These are phyloP conservation scores for Bucco capensis DNA, from an alignment of 2,113 vertebrate species.

Conservation along the genomic window DNA sequence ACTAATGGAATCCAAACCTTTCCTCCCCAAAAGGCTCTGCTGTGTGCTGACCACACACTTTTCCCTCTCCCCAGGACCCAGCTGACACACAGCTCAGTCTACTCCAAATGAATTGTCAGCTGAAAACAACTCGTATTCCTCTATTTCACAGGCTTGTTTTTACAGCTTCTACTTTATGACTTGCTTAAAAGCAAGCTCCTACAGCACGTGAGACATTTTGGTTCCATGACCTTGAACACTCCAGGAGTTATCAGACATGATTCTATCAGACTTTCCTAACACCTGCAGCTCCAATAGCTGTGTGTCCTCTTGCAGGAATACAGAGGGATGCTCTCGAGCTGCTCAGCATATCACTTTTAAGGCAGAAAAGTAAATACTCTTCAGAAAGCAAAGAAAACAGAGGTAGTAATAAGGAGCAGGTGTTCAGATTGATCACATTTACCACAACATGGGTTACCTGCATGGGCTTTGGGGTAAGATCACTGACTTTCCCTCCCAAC, in stretches of 20 bases:
- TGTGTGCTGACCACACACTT: constrained; percentile 36
- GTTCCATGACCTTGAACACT: constrained; percentile 27
- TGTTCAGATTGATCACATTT: neutral
- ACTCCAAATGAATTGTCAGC: constrained; percentile 29
- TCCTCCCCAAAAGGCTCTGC: constrained; percentile 1
- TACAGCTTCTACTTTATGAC: constrained; percentile 34
- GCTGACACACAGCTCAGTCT: neutral
- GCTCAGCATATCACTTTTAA: constrained; percentile 1
- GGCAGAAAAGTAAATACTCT: constrained; percentile 21
- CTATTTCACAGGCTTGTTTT: constrained; percentile 26
- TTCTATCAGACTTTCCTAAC: neutral
- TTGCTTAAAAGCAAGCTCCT: constrained; percentile 3
- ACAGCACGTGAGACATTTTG: neutral
- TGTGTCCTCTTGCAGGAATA: neutral
- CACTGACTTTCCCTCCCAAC: neutral
- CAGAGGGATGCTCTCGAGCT: neutral
- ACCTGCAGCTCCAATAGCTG: neutral
- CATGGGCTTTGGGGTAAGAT: neutral
- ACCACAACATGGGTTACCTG: neutral
- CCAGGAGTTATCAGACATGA: constrained; percentile 7
- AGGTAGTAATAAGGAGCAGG: constrained; percentile 20
- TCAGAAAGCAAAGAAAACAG: constrained; percentile 26
- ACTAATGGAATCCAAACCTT: constrained; percentile 49
- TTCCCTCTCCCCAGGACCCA: neutral
- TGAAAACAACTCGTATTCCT: constrained; percentile 39